These are phyloP conservation scores for Oscheius sp. DNA, from an alignment of 2,888 invertebrate species.

Conservation along the genomic window DNA sequence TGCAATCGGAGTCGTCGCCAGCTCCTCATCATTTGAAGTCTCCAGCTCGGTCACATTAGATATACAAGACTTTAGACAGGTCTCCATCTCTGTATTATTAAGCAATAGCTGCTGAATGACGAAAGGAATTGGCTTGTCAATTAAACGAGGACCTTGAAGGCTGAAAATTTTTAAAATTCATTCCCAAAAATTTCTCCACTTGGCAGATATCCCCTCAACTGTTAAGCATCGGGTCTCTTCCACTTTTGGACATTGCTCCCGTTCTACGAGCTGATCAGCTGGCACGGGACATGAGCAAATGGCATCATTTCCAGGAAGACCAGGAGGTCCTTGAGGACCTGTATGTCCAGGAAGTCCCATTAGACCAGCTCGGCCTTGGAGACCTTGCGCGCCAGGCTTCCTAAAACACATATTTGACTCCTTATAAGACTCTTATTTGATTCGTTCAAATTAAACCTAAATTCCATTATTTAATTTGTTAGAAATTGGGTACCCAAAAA, in stretches of 20 bases:
- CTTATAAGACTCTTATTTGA: no score
- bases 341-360: slow-evolving; percentile 57
- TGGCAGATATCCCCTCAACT: not conserved
- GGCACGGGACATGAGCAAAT: slow-evolving; percentile 64
- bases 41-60: slow-evolving; percentile 60
- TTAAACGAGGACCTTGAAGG: slow-evolving; percentile 18
- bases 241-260: slow-evolving; percentile 27
- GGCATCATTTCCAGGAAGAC: slow-evolving; percentile 61
- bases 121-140: slow-evolving; percentile 50
- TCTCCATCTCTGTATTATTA: slow-evolving; percentile 65
- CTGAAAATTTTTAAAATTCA: not conserved
- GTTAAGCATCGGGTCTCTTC: slow-evolving; percentile 8
- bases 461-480: no score
- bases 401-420: no score
- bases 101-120: slow-evolving; percentile 63
- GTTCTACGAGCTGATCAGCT: slow-evolving; percentile 48
- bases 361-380: slow-evolving; percentile 50
- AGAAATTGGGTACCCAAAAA: no score
- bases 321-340: slow-evolving; percentile 61
- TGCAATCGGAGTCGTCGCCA: slow-evolving; percentile 64
- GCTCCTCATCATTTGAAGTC: slow-evolving; percentile 37
- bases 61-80: slow-evolving; percentile 64
- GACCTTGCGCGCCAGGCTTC: slow-evolving; percentile 49
- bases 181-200: not conserved
- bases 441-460: no score